phyloP scores from a whole-genome alignment of 2,113 vertebrate species.

The Festucalex cinctus region DNA sequence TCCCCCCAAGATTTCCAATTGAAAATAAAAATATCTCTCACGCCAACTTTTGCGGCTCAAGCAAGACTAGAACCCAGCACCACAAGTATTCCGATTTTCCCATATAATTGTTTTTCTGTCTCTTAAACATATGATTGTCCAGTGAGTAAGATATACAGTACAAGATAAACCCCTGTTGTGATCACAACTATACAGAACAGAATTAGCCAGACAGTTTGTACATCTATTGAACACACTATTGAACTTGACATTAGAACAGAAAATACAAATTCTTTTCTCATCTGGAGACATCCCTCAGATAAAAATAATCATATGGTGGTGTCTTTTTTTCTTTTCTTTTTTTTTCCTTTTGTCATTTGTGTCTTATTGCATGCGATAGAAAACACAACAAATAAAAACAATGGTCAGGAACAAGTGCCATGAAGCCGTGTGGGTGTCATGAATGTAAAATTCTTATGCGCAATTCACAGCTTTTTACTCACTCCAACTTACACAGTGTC shows the following conservation, averaged over 20 bases:
- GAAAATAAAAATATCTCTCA: slow-evolving; percentile 41
- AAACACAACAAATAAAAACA: slow-evolving; percentile 70
- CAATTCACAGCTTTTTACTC: slow-evolving; percentile 71
- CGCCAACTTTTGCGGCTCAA: slow-evolving; percentile 44
- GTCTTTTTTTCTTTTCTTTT: slow-evolving; percentile 33
- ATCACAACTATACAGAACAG: slow-evolving; percentile 70
- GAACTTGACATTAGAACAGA: slow-evolving; percentile 69
- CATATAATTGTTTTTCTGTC: slow-evolving; percentile 61
- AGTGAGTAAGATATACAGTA: slow-evolving; percentile 73
- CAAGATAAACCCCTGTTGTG: slow-evolving; percentile 74
- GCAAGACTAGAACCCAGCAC: slow-evolving; percentile 52
- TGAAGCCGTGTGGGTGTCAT: slow-evolving; percentile 54
- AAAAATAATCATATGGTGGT: slow-evolving; percentile 61
- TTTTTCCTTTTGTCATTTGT: slow-evolving; percentile 16
- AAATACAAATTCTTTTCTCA: slow-evolving; percentile 61
- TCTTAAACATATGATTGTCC: slow-evolving; percentile 67
- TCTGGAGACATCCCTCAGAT: slow-evolving; percentile 64
- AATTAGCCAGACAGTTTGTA: slow-evolving; percentile 72
- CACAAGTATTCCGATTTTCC: slow-evolving; percentile 41
- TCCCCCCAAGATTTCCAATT: background rate
- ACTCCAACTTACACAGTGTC: slow-evolving; percentile 87
- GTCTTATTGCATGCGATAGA: slow-evolving; percentile 77
- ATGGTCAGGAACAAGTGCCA: slow-evolving; percentile 61
- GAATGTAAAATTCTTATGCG: slow-evolving; percentile 58
- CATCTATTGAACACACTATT: slow-evolving; percentile 72